Base-by-base conservation (phyloP, 2,113 vertebrate genomes). In the Dendropsophus ebraccatus region DNA sequence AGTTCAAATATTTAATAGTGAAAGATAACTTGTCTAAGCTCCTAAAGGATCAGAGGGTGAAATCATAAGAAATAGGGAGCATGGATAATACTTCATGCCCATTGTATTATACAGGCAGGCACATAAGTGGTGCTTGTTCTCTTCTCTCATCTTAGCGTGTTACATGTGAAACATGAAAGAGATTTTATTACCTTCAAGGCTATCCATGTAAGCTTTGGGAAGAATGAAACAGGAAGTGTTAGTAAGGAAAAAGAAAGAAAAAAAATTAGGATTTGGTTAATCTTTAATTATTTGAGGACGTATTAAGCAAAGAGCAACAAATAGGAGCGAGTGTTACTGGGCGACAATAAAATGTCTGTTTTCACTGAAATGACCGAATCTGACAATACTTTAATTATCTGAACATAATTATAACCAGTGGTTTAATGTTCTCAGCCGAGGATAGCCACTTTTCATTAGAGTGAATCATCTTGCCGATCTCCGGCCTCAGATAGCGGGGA, bases 151-250 rank as follows among this genome's bases (percentile, higher is more conserved):
- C 23, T 32, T n/a, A n/a, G n/a, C n/a, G n/a, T n/a, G 10, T 3
- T 67, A n/a, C 16, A 54, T 35, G 28, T n/a, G 12, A 21, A n/a
- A 41, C 23, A 47, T 19, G 21, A 41, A 14, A 32, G 5, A 41
- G 28, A 41, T 81, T 87, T 79, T 88, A 94, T 99, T 99, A 99
- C 98, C 98, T 99, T 99, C 97, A 99, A 97, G 96, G 97, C 98
- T 99, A 99, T 99, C 98, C 98, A 99, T 96, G 98, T 99, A 95
- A 99, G 98, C 98, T 99, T 99, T 93, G 90, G 94, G 94, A 95
- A 89, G 93, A 94, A 94, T 92, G 91, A 94, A 92, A 94, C 91
- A 94, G 8, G 54, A 4, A 58, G 7, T 37, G 65, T 86, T 86
- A 86, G 49, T 60, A 28, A 23, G 41, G 23, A 84, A 94, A 92